phyloP scores from a whole-genome alignment of 2,888 invertebrate genomes.

The Epirrhoe tristata region DNA sequence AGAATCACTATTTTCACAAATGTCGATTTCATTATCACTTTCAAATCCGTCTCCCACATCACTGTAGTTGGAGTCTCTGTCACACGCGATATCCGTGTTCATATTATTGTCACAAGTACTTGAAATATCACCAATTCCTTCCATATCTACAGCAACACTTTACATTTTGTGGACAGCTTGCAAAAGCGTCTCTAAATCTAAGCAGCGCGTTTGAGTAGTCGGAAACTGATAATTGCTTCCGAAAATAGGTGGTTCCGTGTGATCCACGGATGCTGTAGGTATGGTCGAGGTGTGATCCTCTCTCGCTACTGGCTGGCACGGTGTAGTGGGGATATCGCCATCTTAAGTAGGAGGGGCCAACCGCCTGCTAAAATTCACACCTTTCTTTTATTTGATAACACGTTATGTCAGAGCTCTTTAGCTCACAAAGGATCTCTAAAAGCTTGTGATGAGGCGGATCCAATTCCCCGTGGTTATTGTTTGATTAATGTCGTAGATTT shows the following conservation, averaged over 20 bases:
- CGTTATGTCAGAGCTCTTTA: constrained; percentile 82
- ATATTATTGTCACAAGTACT: constrained; percentile 76
- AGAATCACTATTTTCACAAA: constrained; percentile 77
- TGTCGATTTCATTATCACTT: constrained; percentile 82
- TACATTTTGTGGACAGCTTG: constrained; percentile 20
- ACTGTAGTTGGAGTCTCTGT: constrained; percentile 58
- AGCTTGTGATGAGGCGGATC: constrained; percentile 81
- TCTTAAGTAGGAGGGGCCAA: constrained; percentile 80
- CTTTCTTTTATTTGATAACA: constrained; percentile 85
- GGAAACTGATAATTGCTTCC: constrained; percentile 78
- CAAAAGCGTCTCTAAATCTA: constrained; percentile 53
- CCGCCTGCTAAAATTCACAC: constrained; percentile 84
- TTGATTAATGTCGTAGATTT: constrained; percentile 78
- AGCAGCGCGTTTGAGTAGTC: constrained; percentile 56
- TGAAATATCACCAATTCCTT: constrained; percentile 70
- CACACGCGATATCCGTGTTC: constrained; percentile 52
- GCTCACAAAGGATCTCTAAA: constrained; percentile 81
- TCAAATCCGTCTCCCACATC: constrained; percentile 72
- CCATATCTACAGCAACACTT: constrained; percentile 53
- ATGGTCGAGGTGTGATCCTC: constrained; percentile 67
- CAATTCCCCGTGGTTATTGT: constrained; percentile 78
- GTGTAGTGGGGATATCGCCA: constrained; percentile 78
- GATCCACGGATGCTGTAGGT: constrained; percentile 72
- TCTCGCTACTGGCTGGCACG: constrained; percentile 73
- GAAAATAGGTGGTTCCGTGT: constrained; percentile 80